Evolutionary conservation across 53 echinoderm and acorn worm genomes (phyloP), one percentile per base, ranked within the genome.

Genomic region (Antedon mediterranea): DNA sequence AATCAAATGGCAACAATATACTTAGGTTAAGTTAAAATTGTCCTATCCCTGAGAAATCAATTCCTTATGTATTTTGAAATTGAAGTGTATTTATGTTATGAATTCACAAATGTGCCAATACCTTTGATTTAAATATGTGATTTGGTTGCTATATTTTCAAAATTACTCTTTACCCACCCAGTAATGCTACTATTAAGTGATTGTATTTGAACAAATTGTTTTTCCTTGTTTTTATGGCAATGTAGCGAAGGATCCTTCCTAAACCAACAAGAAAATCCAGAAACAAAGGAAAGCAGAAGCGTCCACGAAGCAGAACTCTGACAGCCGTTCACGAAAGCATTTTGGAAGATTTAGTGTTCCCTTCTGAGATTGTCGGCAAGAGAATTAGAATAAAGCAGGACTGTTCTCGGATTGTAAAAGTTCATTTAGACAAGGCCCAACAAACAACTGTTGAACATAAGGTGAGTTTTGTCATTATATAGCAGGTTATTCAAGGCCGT

Each of bases 401-500:
- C 44, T 84, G 91, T 11, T 87, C 91, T 73, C 83, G 83, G 72
- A 85, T 89, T 76, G 89, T 94, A 82, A 94, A 91, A 80, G 87
- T 94, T 29, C 91, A 91, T 44, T 82, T 94, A 34, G 91, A 94
- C 77, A 91, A 89, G 71, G 81, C 87, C 72, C 91, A 91, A 75
- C 91, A 91, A 81, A 94, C 87, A 43, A 91, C 89, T 84, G 91
- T 94, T 42, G 95, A 94, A 71, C 91, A 94, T 84, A 94, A 94
- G 91, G 95, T 91, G 28, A 30, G 94, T 29, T 37, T 37, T n/a
- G n/a, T n/a, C n/a, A n/a, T n/a, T n/a, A n/a, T n/a, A n/a, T n/a
- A n/a, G n/a, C n/a, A 37, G 11, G 37, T 37, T 37, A 37, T 11
- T 37, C n/a, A n/a, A n/a, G n/a, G n/a, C n/a, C n/a, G n/a, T n/a